Base-by-base conservation (phyloP, 2,797 vertebrate species). In the Sebastes trivittatus region DNA sequence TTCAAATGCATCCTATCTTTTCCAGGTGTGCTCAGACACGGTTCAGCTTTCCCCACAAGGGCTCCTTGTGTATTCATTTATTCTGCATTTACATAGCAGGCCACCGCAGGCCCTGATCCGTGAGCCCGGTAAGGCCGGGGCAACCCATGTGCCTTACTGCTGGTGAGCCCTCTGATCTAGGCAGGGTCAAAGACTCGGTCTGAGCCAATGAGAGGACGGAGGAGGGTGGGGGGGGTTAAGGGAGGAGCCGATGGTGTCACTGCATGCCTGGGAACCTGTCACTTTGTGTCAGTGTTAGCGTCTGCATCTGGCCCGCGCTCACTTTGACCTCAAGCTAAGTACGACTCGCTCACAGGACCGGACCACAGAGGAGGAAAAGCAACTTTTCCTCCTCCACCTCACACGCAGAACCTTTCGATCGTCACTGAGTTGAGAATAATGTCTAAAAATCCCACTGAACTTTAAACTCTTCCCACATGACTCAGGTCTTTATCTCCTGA, bases 251-350 rank as follows among this genome's bases (percentile, higher is more conserved):
- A 90, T 77, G 90, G 95, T 95, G 94, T 94, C 94, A 95, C 89
- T 79, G 85, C 91, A 92, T 87, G 94, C 95, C 95, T 93, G 92
- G 93, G 94, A 95, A 95, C 95, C 91, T 96, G 95, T 95, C 95
- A 94, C 92, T 93, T 94, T 93, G 90, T 55, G 90, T 96, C 93
- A 96, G 92, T 46, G 87, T 95, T 94, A 88, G 87, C 59, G 69
- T 92, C 84, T 89, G 87, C 92, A 92, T 91, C 90, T 92, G 91
- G 90, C 89, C 92, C 71, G 75, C 75, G 92, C 90, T 92, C 88
- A 80, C 90, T 93, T 91, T 92, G 84, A 95, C 93, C 94, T 88
- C 70, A 10, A 93, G 92, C 89, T 54, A 85, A 92, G 82, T 81
- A 86, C 78, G 59, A 87, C 90, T 81, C 77, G 89, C 92, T 95